Evolutionary conservation across 2,888 invertebrate species (phyloP).

Genomic region (Cephalotes varians): DNA sequence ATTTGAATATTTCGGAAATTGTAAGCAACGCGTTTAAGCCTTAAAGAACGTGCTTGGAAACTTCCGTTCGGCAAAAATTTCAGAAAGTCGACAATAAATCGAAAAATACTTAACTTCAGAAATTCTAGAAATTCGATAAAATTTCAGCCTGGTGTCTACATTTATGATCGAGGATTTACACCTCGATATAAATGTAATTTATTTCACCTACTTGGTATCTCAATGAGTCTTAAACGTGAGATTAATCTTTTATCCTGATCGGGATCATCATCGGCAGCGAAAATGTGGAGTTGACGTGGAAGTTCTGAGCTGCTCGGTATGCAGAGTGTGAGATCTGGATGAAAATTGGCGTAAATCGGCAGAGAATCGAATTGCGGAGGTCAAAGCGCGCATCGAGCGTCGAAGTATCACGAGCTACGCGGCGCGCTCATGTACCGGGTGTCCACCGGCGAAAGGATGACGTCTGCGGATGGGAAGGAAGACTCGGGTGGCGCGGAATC

Average conservation of each 20-base stretch:
- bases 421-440: conserved; percentile 67
- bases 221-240: background rate
- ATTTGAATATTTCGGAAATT: background rate
- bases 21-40: background rate
- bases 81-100: background rate
- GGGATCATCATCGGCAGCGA: background rate
- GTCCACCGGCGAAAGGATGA: conserved; percentile 54
- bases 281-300: background rate
- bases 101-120: background rate
- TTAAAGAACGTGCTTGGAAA: background rate
- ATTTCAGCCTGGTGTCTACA: background rate
- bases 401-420: conserved; percentile 64
- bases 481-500: conserved; percentile 54
- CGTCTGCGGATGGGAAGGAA: conserved; percentile 61
- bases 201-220: background rate
- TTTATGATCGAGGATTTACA: background rate
- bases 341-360: conserved; percentile 8
- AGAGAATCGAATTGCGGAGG: conserved; percentile 40
- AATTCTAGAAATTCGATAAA: background rate
- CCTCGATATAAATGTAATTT: background rate
- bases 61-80: background rate
- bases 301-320: background rate
- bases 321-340: background rate
- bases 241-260: background rate
- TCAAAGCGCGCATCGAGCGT: conserved; percentile 41